These are phyloP conservation scores for Noctua comes DNA, from an alignment of 2,888 invertebrate species.

Conservation along the genomic window DNA sequence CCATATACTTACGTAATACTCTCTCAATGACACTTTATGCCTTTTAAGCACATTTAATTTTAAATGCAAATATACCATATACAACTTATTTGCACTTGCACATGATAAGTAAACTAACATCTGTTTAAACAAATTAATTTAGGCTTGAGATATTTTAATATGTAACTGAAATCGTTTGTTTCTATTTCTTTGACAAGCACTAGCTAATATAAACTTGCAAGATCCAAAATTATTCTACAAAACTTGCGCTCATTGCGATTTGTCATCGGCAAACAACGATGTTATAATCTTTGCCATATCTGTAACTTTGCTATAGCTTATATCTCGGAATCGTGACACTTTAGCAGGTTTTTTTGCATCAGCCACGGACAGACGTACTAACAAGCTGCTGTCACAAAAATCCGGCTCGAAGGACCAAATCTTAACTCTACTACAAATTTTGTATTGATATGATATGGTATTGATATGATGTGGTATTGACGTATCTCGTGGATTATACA, in stretches of 20 bases:
- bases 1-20: not conserved
- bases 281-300: not conserved
- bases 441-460: not conserved
- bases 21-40: conserved; percentile 11
- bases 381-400: not conserved
- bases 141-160: not conserved
- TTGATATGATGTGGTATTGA: not conserved
- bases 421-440: not conserved
- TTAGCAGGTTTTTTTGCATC: not conserved
- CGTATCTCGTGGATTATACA: too few species aligned
- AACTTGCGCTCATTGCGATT: not conserved
- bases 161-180: not conserved
- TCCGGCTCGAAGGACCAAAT: conserved; percentile 1
- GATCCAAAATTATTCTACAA: not conserved
- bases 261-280: not conserved
- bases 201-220: not conserved
- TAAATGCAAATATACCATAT: conserved; percentile 24
- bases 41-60: not conserved
- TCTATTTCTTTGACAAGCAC: not conserved
- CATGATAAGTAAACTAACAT: conserved; percentile 36
- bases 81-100: conserved; percentile 18
- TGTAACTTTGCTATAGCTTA: not conserved
- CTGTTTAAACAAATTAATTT: conserved; percentile 49
- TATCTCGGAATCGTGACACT: too few species aligned
- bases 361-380: not conserved